phyloP scores from a whole-genome alignment of 2,888 invertebrate species.

The Pheosia tremula region DNA sequence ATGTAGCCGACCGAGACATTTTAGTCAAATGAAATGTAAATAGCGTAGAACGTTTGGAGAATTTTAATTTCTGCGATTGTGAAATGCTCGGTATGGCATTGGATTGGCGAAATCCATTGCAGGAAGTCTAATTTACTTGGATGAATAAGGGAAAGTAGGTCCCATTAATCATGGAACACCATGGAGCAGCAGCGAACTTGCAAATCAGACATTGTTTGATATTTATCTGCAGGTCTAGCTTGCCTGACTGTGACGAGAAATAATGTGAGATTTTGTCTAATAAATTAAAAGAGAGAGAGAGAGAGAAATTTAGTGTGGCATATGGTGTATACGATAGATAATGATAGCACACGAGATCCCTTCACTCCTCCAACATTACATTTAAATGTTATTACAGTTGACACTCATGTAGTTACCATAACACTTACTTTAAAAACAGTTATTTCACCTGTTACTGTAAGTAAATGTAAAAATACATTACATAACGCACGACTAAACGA shows the following conservation, averaged over 20 bases:
- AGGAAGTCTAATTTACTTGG: constrained; percentile 27
- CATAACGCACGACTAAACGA: constrained; percentile 43
- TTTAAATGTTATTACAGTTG: too few relatives aligned
- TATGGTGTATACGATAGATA: too few relatives aligned
- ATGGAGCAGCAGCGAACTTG: constrained; percentile 15
- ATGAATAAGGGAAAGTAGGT: constrained; percentile 36
- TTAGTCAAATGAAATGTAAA: constrained; percentile 33
- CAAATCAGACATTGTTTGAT: not conserved
- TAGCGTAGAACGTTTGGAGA: constrained; percentile 22
- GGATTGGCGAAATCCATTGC: constrained; percentile 21
- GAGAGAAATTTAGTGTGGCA: too few relatives aligned
- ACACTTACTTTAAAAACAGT: too few relatives aligned
- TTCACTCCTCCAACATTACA: too few relatives aligned
- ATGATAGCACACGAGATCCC: too few relatives aligned
- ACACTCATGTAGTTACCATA: too few relatives aligned
- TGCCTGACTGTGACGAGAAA: too few relatives aligned
- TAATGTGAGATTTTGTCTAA: too few relatives aligned
- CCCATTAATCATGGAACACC: constrained; percentile 28
- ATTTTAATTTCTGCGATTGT: constrained; percentile 21
- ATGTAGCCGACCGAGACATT: constrained; percentile 20
- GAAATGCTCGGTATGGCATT: constrained; percentile 11
- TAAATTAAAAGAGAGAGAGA: too few relatives aligned
- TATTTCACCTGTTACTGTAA: too few relatives aligned
- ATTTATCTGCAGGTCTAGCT: constrained; percentile 8
- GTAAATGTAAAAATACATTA: constrained; percentile 34